Evolutionary conservation across 2,113 vertebrate species (phyloP), one percentile per base, ranked within the genome.

Genomic region (Jacana jacana): DNA sequence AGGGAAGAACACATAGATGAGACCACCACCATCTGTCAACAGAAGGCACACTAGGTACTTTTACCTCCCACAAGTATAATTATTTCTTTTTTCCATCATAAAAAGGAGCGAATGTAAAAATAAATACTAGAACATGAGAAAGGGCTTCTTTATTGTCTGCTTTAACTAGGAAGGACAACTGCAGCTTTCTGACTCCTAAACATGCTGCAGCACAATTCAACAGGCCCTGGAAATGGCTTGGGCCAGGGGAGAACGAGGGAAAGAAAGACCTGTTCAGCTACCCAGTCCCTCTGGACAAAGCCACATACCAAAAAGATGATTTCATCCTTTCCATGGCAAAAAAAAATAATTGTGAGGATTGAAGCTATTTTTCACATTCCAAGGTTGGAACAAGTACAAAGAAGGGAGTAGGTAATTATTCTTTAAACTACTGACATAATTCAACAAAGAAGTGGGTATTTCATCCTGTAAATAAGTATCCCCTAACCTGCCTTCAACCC

Each of bases 391-490:
- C 11, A 5, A 96, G 76, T 89, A 95, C 86, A 96, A 91, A 97
- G 86, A 85, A 80, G 28, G 54, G 91, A 94, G 88, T 94, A 89
- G 79, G 90, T 93, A 92, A 97, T 94, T 88, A 89, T 86, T 97
- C 87, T 92, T 95, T 83, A 97, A 96, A 92, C 54, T 60, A 75
- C 54, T 93, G 78, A 87, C 95, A 96, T 69, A 87, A 93, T 91
- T 95, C 96, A 95, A 92, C 93, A 92, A 90, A 94, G 90, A 96
- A 91, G 18, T 88, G 96, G 83, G 69, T 61, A 96, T 91, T 94
- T 96, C 72, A 97, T 92, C 88, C 91, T 92, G 93, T 89, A 91
- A 95, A 97, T 91, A 95, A 94, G 96, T 95, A 97, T 87, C 81
- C 89, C 84, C 92, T 92, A 96, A 71, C 84, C 86, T 96, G 95